A percentile compares a stretch with the other conserved stretches of the same genome.
phyloP scores from a whole-genome alignment of 2,797 vertebrate genomes.

The Gadopsis marmoratus region DNA sequence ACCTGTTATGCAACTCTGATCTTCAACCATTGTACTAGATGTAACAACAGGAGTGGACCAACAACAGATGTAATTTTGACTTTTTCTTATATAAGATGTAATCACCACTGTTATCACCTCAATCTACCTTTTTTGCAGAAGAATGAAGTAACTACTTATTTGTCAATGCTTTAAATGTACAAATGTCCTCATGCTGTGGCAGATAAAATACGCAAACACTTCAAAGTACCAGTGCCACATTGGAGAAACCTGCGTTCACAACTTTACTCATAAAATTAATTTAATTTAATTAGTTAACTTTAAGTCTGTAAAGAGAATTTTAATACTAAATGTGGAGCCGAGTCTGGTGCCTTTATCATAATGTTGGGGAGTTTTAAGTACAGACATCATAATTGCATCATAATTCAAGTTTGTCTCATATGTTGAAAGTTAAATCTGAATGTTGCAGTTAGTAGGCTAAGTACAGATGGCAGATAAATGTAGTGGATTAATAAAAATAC shows the following conservation, averaged over 20 bases:
- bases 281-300: too few species aligned
- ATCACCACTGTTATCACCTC: neutral
- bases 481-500: neutral
- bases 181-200: neutral
- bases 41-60: neutral
- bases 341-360: neutral
- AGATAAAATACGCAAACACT: neutral
- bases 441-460: neutral
- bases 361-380: neutral
- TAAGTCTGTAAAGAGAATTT: too few species aligned
- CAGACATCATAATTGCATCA: neutral
- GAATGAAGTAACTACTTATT: neutral
- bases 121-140: neutral
- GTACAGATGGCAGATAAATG: neutral
- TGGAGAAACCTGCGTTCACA: neutral
- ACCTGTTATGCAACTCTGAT: slow-evolving; percentile 56
- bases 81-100: neutral
- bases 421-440: neutral
- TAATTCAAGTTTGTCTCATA: slow-evolving; percentile 1
- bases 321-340: too few species aligned
- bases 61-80: neutral
- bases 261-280: too few species aligned
- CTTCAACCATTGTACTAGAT: slow-evolving; percentile 2
- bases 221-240: neutral
- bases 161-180: neutral